Percentiles rank a stretch among this genome's conserved stretches.
Evolutionary conservation across 1,140 invertebrate genomes (phyloP).

Genomic region (Polyergus mexicanus): DNA sequence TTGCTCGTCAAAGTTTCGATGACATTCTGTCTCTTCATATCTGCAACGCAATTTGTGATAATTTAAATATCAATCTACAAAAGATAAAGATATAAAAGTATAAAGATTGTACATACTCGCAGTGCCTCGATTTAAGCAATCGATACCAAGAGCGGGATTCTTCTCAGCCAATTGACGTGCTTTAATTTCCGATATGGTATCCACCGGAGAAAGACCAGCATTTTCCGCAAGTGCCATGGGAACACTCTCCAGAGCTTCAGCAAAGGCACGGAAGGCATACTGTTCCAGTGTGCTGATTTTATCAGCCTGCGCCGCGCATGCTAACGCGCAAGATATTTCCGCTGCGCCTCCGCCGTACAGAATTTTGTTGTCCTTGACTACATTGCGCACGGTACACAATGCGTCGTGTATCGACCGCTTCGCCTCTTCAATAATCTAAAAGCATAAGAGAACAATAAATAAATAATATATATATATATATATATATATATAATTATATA

Average conservation of each 20-base stretch:
- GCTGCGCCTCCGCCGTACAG: conserved; percentile 99
- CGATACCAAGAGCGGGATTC: conserved; percentile 96
- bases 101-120: conserved; percentile 86
- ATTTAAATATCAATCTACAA: background rate
- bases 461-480: too few species aligned
- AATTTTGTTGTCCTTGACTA: conserved; percentile 96
- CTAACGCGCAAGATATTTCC: conserved; percentile 97
- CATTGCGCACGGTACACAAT: conserved; percentile 97
- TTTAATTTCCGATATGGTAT: conserved; percentile 97
- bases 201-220: conserved; percentile 96
- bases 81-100: background rate
- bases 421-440: conserved; percentile 97
- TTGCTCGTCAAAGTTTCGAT: conserved; percentile 99
- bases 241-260: conserved; percentile 97
- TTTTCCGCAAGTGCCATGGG: conserved; percentile 99
- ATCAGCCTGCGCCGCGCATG: conserved; percentile 95
- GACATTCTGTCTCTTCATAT: conserved; percentile 98
- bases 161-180: conserved; percentile 94
- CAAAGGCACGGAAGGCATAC: conserved; percentile 98
- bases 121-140: conserved; percentile 96
- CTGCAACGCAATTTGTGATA: conserved; percentile 86
- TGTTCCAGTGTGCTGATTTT: conserved; percentile 97
- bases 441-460: conserved; percentile 38
- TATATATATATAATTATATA: background rate
- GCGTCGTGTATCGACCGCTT: conserved; percentile 99